Evolutionary conservation across 64 coral and sea anemone genomes (phyloP).

Genomic region (Dendronephthya gigantea): DNA sequence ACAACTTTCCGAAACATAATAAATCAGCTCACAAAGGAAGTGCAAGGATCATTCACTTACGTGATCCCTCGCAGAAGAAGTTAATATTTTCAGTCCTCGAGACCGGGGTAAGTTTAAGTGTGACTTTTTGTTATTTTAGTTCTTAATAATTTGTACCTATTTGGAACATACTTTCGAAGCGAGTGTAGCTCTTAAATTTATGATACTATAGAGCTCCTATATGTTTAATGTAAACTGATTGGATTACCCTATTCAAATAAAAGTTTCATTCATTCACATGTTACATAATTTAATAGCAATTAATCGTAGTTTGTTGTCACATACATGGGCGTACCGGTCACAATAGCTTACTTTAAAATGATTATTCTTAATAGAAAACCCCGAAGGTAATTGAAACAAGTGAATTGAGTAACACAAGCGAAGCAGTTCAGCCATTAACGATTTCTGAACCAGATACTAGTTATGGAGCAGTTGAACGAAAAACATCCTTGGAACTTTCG

Average conservation of each 20-base stretch:
- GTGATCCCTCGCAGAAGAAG: not conserved
- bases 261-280: too few relatives aligned
- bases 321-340: too few relatives aligned
- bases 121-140: not conserved
- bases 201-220: too few relatives aligned
- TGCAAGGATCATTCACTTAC: not conserved
- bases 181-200: too few relatives aligned
- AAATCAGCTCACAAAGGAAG: not conserved
- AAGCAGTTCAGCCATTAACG: too few relatives aligned
- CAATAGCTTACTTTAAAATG: too few relatives aligned
- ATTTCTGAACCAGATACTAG: not conserved
- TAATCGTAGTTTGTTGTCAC: too few relatives aligned
- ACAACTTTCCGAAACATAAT: conserved; percentile 5
- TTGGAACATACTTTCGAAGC: too few relatives aligned
- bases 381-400: not conserved
- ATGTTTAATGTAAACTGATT: too few relatives aligned
- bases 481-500: not conserved
- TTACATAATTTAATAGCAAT: too few relatives aligned
- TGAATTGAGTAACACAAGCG: not conserved
- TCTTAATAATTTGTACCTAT: not conserved
- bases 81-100: not conserved
- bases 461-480: not conserved
- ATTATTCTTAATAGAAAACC: too few relatives aligned
- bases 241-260: too few relatives aligned
- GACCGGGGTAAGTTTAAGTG: not conserved